Conservation (phyloP, 2,113 vertebrate genomes). For the Chauna torquata region DNA sequence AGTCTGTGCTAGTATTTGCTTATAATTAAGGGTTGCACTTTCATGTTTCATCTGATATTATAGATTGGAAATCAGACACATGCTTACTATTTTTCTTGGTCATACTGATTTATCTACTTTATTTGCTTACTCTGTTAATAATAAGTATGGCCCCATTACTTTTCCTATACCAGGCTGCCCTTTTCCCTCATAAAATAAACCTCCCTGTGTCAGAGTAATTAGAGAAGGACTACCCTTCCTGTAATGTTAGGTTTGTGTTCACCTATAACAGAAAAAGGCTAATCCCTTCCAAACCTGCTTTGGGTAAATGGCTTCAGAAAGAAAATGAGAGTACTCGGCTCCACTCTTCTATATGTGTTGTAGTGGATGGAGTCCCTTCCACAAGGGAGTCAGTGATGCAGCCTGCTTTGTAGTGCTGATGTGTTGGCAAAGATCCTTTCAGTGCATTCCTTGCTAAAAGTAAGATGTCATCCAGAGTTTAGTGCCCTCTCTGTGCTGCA, state of each 20-base stretch:
- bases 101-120: slow-evolving; percentile 42
- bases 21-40: slow-evolving; percentile 83
- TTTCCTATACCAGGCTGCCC: slow-evolving; percentile 5
- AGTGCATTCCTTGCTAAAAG: neutral
- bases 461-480: neutral
- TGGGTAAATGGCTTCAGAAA: neutral
- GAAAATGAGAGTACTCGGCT: neutral
- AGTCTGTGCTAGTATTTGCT: slow-evolving; percentile 80
- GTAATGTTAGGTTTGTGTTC: neutral
- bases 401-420: neutral
- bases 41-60: slow-evolving; percentile 80
- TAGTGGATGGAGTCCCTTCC: neutral
- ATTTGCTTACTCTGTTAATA: slow-evolving; percentile 58
- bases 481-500: neutral
- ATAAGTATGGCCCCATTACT: slow-evolving; percentile 1
- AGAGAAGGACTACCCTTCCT: neutral
- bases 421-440: neutral
- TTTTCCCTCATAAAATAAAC: slow-evolving; percentile 1
- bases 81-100: slow-evolving; percentile 67
- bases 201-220: neutral
- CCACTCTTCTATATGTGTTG: neutral
- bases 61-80: slow-evolving; percentile 75
- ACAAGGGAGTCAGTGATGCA: neutral
- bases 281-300: neutral
- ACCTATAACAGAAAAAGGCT: neutral